Base-by-base conservation (phyloP, 1,140 invertebrate species). In the Drosophila leontia region DNA sequence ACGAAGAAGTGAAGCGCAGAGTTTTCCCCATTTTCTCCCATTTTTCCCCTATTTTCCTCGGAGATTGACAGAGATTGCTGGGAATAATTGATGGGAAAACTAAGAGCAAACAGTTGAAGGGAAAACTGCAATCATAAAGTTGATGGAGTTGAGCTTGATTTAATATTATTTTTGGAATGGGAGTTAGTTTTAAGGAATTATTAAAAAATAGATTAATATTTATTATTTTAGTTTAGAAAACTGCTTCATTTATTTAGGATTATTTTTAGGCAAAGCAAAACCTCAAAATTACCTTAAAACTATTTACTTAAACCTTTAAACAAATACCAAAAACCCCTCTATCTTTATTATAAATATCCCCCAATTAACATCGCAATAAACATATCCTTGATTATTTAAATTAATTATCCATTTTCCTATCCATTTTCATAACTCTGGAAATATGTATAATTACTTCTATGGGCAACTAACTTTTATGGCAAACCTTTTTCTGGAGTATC, bases 21-120 rank as follows among this genome's bases (percentile, higher is more conserved):
- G 35, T 15, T 35, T 32, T 71, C 26, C 44, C 6, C 47, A 19
- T 26, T 41, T 37, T 71, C 15, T 23, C 23, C 23, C 23, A 51
- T 11, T 45, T 26, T 48, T 37, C 32, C 42, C 15, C 65, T 3
- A 47, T 35, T 37, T 72, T n/a, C 68, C 69, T 61, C 35, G 19
- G 47, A 59, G 47, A 61, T 74, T 61, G 57, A 74, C 68, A 50
- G 68, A 60, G 32, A 45, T 45, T 51, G 68, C 29, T 39, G 61
- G 41, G 23, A 67, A 77, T 77, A 77, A 77, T 68, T 77, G 75
- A 77, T 77, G 61, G 23, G 11, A 48, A 56, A 64, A 75, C 42
- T 60, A 42, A 35, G 37, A 39, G 51, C 48, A 61, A 55, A 53
- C 57, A 74, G 69, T 50, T 64, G 50, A 80, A 77, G 83, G 77